These are phyloP conservation scores for Triplophysa bombifrons DNA, from an alignment of 2,797 vertebrate species.

Conservation along the genomic window DNA sequence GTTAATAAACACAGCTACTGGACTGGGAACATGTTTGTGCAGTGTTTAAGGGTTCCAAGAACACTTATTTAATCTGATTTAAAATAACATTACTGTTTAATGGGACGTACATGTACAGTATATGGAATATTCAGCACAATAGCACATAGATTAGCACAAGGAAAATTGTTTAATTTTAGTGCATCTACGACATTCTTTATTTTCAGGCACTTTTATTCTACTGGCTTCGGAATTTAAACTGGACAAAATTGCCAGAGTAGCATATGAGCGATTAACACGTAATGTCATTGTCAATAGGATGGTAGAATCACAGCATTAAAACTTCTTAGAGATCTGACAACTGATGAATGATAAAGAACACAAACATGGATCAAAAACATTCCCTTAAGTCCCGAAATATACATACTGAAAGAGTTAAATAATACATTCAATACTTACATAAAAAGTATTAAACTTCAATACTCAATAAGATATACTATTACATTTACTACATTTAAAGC, in stretches of 20 bases:
- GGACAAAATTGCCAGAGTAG: not conserved
- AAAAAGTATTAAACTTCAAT: constrained; percentile 42
- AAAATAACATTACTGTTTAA: not conserved
- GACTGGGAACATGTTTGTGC: not conserved
- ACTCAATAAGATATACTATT: constrained; percentile 30
- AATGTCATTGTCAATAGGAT: not conserved
- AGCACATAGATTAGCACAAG: not conserved
- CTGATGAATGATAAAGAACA: not conserved
- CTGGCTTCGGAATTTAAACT: not conserved
- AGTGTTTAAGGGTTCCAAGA: not conserved
- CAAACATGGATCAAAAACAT: constrained; percentile 21
- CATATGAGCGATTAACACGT: constrained; percentile 11
- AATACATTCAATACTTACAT: constrained; percentile 52
- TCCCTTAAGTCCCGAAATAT: constrained; percentile 22
- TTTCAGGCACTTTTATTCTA: constrained; percentile 28
- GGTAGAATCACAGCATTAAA: constrained; percentile 14
- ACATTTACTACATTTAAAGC: constrained; percentile 47
- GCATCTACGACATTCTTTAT: not conserved
- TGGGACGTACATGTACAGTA: not conserved
- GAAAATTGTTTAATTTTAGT: constrained; percentile 6
- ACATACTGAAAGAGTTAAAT: constrained; percentile 40
- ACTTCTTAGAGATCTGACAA: not conserved
- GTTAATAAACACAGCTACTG: not conserved
- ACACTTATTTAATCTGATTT: not conserved
- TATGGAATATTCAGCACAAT: not conserved